A percentile compares a stretch with the other conserved stretches of the same genome.
These are phyloP conservation scores for Drosophila arawakana DNA, from an alignment of 1,140 invertebrate species.

Conservation along the genomic window DNA sequence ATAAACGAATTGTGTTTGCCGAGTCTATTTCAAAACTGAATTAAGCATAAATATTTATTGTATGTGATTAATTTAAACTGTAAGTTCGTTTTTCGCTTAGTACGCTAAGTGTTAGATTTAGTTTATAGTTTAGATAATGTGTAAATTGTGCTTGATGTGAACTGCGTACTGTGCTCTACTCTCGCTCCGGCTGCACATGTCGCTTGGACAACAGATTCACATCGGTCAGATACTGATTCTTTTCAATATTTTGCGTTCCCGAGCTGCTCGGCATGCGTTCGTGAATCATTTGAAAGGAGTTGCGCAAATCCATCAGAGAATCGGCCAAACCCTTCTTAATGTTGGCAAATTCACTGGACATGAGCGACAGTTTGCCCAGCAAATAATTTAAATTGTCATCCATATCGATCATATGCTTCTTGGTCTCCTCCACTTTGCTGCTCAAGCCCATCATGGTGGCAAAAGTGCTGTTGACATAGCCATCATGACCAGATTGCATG, in stretches of 20 bases:
- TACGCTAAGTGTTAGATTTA: slow-evolving; percentile 55
- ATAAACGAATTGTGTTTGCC: slow-evolving; percentile 62
- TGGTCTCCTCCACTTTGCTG: slow-evolving; percentile 91
- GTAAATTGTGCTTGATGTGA: slow-evolving; percentile 5
- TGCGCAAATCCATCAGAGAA: slow-evolving; percentile 90
- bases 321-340: slow-evolving; percentile 91
- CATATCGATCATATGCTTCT: slow-evolving; percentile 91
- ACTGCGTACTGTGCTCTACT: slow-evolving; percentile 12
- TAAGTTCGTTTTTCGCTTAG: slow-evolving; percentile 58
- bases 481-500: slow-evolving; percentile 91
- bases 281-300: slow-evolving; percentile 88
- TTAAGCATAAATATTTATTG: slow-evolving; percentile 24
- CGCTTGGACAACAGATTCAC: slow-evolving; percentile 65
- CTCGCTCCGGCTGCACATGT: slow-evolving; percentile 48
- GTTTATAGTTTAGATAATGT: slow-evolving; percentile 42
- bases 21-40: slow-evolving; percentile 8
- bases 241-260: slow-evolving; percentile 55
- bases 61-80: slow-evolving; percentile 25
- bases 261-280: slow-evolving; percentile 85
- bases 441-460: slow-evolving; percentile 92
- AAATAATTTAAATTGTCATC: slow-evolving; percentile 94
- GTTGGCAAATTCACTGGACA: slow-evolving; percentile 94
- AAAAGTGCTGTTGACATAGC: slow-evolving; percentile 93
- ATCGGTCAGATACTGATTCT: slow-evolving; percentile 67
- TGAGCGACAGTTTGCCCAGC: slow-evolving; percentile 91